Base-by-base conservation (phyloP, 1,140 invertebrate species). In the Panagrolaimus sp. region DNA sequence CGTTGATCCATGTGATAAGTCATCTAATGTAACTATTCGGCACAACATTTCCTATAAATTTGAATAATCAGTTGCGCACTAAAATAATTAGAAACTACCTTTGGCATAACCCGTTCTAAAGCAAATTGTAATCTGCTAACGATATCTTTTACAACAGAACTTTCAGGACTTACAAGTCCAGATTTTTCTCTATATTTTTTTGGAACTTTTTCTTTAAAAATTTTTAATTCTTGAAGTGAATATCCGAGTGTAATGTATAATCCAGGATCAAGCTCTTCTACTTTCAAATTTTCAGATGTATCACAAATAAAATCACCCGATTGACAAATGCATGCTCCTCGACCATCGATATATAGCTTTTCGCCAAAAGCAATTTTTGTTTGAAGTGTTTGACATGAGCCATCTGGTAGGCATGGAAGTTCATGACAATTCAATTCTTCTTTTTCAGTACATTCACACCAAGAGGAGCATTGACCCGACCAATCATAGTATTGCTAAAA, bases 291-390 rank as follows among this genome's bases (percentile, higher is more conserved):
- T 27, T 20, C 20, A 5, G 27, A n/a, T 57, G 14, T 23, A 46
- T 82, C 81, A 67, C 79, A 81, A 14, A 83, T 80, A 64, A 83
- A 81, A 62, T 79, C 57, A 0, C 74, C 79, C 4, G 68, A 70
- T 43, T 73, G 73, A 69, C 80, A 82, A 13, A 72, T 72, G 67
- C 80, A 82, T 9, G 80, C 77, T 0, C 80, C 80, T 44, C 80
- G 65, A 27, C 69, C 73, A 62, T 82, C 77, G 23, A 82, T 61
- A 67, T 78, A 81, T 3, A 82, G 63, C 16, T 74, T 63, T 65
- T 82, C 73, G n/a, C 80, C 80, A 25, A 78, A 82, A 53, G 65
- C 78, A 78, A 81, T 66, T 43, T 69, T 79, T 5, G 79, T 81
- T 11, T 79, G 72, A 16, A 66, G 51, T 5, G 79, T 68, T 25